phyloP scores from a whole-genome alignment of 2,797 vertebrate genomes.

The Myoxocephalus aenaeus region DNA sequence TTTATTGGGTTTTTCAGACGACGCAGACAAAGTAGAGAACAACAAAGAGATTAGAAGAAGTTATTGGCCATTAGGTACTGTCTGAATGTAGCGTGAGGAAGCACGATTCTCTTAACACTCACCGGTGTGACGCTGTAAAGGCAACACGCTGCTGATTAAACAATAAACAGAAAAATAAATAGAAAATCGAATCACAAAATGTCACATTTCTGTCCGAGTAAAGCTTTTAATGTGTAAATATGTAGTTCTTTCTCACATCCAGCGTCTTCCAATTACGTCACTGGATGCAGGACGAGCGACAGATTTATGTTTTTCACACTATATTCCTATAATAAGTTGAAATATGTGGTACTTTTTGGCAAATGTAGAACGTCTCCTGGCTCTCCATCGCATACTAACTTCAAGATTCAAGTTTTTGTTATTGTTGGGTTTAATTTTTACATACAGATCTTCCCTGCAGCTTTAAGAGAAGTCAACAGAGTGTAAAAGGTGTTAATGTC shows the following conservation, averaged over 20 bases:
- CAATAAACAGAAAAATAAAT: too few species aligned
- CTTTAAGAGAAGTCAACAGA: constrained; percentile 47
- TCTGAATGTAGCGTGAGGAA: background rate
- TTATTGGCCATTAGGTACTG: background rate
- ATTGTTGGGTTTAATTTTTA: background rate
- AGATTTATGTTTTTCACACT: background rate
- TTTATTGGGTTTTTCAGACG: constrained; percentile 2
- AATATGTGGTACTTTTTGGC: background rate
- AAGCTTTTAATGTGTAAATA: too few species aligned
- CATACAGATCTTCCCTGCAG: constrained; percentile 38
- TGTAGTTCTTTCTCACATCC: too few species aligned
- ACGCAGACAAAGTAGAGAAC: background rate
- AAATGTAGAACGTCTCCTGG: background rate
- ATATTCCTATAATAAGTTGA: background rate
- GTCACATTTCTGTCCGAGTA: too few species aligned
- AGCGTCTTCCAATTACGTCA: background rate
- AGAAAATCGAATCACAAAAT: too few species aligned
- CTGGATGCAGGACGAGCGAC: background rate
- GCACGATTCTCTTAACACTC: background rate
- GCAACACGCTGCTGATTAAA: background rate
- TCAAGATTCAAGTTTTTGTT: background rate
- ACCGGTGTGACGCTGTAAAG: background rate
- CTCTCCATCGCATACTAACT: background rate
- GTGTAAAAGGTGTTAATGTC: constrained; percentile 62
- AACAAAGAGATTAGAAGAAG: background rate